Base-by-base conservation (phyloP, 2,888 invertebrate species). In the Thereva unica region DNA sequence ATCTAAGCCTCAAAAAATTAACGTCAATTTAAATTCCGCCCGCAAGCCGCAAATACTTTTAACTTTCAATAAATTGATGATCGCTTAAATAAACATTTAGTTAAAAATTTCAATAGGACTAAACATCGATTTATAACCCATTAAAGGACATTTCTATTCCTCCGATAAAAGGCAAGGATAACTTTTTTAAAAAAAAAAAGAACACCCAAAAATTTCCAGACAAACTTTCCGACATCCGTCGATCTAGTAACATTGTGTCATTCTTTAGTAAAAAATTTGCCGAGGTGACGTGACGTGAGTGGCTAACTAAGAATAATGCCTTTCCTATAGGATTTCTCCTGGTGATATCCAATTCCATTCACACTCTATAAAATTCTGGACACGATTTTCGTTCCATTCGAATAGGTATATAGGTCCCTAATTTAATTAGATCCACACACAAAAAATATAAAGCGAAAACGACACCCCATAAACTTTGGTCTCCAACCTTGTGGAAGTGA, bases 351-450 rank as follows among this genome's bases (percentile, higher is more conserved):
- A 53, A n/a, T 53, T 53, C 40, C 5, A 23, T 23, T 23, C 10
- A 38, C 38, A 40, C 23, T 6, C 23, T 50, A 40, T 57, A 45
- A 57, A 57, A 57, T 57, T 57, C 56, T 45, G 45, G 44, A 57
- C 56, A 57, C 56, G 56, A 57, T 34, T 35, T 44, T 57, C 10
- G 8, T 44, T 57, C 44, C 38, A 41, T 34, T 9, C 9, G 4
- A 45, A 10, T 7, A 42, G 9, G 9, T 55, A 41, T 52, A n/a
- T 52, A 52, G 8, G 52, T 52, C 9, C 12, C 38, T 53, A 53
- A 53, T 53, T 53, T 53, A 53, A 53, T 53, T 53, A 40, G 53
- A 37, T 53, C n/a, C 38, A 7, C 37, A 38, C 8, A 12, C 12
- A 6, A 6, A 49, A 12, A 50, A 34, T 35, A 50, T 34, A 50